phyloP scores from a whole-genome alignment of 2,888 invertebrate species.

The Folsomia manolachei region DNA sequence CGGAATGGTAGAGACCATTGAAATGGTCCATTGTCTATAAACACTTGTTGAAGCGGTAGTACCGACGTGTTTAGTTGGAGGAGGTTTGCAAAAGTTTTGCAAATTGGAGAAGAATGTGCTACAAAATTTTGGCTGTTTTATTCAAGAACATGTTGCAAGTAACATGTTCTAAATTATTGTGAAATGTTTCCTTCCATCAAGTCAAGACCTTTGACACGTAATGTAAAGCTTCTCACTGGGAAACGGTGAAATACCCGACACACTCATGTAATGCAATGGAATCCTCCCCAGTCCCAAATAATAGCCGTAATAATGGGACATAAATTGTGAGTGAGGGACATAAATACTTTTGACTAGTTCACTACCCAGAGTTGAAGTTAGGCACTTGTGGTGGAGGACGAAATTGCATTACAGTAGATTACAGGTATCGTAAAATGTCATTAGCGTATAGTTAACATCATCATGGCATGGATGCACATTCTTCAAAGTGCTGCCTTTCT shows the following conservation, averaged over 20 bases:
- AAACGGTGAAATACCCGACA: background rate
- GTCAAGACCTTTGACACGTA: no score
- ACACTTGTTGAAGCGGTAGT: no score
- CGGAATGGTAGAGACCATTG: no score
- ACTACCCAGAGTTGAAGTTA: background rate
- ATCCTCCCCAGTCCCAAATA: constrained; percentile 9
- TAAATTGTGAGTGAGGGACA: constrained; percentile 12
- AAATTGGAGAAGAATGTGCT: no score
- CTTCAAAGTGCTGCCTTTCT: constrained; percentile 20
- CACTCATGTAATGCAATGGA: background rate
- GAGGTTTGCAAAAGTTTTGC: no score
- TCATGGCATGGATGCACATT: constrained; percentile 10
- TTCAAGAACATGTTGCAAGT: no score
- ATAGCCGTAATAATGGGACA: constrained; percentile 21
- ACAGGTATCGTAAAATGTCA: constrained; percentile 45
- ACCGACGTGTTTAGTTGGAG: no score
- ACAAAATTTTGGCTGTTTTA: no score
- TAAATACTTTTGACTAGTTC: constrained; percentile 10
- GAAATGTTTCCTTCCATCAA: no score
- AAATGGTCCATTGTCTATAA: background rate
- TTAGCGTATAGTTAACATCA: constrained; percentile 45
- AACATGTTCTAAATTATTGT: no score
- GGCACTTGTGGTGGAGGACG: background rate
- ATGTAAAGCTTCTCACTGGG: no score
- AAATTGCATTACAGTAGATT: constrained; percentile 41